A percentile compares a stretch with the other conserved stretches of the same genome.
Evolutionary conservation across 2,797 vertebrate genomes (phyloP).

Genomic region (Tapirus indicus): DNA sequence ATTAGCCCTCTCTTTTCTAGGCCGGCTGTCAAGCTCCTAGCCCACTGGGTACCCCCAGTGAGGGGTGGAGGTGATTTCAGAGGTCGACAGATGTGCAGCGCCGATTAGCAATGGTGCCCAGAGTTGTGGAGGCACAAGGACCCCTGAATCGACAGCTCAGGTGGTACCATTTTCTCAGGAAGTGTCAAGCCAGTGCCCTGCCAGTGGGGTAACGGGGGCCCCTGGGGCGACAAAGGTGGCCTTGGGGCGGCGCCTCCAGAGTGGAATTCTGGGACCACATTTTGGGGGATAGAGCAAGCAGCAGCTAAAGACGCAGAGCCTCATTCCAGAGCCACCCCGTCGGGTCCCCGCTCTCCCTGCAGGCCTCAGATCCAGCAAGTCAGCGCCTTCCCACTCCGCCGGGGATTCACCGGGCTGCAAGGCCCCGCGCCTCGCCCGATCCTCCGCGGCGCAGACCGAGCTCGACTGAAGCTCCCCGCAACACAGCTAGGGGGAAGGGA

Average conservation of each 20-base stretch:
- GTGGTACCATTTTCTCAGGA: not conserved
- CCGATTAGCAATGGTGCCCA: not conserved
- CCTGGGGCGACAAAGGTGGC: not conserved
- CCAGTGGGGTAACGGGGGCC: not conserved
- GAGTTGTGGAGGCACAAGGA: not conserved
- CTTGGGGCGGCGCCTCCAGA: not conserved
- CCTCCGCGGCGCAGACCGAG: not conserved
- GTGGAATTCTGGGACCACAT: constrained; percentile 1
- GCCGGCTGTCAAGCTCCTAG: not conserved
- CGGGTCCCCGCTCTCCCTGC: not conserved
- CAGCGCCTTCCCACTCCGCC: not conserved
- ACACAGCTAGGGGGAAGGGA: not conserved
- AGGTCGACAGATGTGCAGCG: not conserved
- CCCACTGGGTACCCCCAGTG: not conserved
- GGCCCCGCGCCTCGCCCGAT: not conserved
- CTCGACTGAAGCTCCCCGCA: not conserved
- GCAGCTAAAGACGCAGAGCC: not conserved
- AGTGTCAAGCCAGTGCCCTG: not conserved
- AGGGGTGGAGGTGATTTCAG: not conserved
- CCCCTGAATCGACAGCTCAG: not conserved
- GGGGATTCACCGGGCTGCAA: not conserved
- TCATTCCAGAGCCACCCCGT: not conserved
- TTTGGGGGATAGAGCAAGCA: not conserved
- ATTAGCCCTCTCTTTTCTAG: not conserved
- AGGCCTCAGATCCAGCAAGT: not conserved